Percentiles rank a stretch among this genome's conserved stretches.
These are phyloP conservation scores for Siphlonurus alternatus DNA, from an alignment of 2,888 invertebrate genomes.

Conservation along the genomic window DNA sequence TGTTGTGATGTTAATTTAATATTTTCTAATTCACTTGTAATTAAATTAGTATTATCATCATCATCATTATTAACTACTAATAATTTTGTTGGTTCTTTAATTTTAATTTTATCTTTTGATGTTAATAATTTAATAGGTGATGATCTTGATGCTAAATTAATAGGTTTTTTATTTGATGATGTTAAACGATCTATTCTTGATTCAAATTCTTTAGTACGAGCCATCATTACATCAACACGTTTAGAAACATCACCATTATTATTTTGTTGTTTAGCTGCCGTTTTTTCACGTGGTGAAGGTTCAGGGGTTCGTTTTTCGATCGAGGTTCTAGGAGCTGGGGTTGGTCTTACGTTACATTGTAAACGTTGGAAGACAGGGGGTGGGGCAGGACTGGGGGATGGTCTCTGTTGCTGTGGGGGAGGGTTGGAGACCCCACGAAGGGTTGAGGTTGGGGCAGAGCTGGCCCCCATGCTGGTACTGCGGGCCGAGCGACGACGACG, in stretches of 20 bases:
- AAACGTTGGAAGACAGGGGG: neutral
- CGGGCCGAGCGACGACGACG: neutral
- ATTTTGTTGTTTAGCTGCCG: neutral
- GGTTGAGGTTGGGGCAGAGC: neutral
- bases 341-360: neutral
- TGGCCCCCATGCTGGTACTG: neutral
- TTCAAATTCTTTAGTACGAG: neutral
- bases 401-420: neutral
- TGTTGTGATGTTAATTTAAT: too few relatives aligned
- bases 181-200: neutral
- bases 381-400: neutral
- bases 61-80: too few relatives aligned
- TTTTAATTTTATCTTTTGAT: too few relatives aligned
- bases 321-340: neutral
- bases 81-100: too few relatives aligned
- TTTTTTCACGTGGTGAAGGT: neutral
- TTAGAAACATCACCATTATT: neutral
- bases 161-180: neutral
- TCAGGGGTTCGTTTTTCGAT: neutral
- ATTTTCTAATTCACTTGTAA: too few relatives aligned
- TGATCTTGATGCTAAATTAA: neutral
- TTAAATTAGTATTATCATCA: too few relatives aligned
- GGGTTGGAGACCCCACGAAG: neutral
- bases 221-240: neutral
- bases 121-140: neutral